A percentile compares a stretch with the other conserved stretches of the same genome.
These are phyloP conservation scores for Masticophis lateralis DNA, from an alignment of 2,797 vertebrate genomes.

Conservation along the genomic window DNA sequence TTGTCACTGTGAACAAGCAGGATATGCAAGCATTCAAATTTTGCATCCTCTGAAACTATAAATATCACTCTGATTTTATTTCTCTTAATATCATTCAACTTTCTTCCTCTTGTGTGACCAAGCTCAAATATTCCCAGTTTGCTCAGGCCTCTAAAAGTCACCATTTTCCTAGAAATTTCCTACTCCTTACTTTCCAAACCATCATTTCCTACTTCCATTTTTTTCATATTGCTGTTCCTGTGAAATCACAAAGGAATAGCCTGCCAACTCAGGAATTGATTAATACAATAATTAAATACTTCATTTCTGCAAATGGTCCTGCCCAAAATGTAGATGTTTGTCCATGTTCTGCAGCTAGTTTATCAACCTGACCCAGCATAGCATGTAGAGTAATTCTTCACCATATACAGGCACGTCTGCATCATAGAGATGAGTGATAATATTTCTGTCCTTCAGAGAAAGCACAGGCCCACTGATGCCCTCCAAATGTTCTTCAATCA, in stretches of 20 bases:
- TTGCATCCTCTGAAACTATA: background rate
- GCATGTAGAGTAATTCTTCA: background rate
- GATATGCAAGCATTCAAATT: background rate
- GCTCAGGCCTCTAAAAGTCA: background rate
- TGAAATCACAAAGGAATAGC: background rate
- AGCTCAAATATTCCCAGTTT: background rate
- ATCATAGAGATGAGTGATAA: background rate
- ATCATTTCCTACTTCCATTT: background rate
- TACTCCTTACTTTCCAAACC: background rate
- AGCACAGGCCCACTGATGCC: background rate
- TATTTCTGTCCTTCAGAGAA: background rate
- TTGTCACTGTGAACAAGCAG: background rate
- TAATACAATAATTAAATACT: background rate
- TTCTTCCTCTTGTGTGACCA: background rate
- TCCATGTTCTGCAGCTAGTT: background rate
- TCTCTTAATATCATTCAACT: background rate
- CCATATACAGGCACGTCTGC: background rate
- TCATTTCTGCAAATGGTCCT: background rate
- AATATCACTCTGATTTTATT: background rate
- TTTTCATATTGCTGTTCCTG: background rate
- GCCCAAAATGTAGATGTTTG: background rate
- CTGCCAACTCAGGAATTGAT: background rate
- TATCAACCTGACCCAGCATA: background rate
- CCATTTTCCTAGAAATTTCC: background rate
- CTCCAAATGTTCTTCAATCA: background rate